Conservation (phyloP, 2,113 vertebrate species). For the Pluvianellus socialis region DNA sequence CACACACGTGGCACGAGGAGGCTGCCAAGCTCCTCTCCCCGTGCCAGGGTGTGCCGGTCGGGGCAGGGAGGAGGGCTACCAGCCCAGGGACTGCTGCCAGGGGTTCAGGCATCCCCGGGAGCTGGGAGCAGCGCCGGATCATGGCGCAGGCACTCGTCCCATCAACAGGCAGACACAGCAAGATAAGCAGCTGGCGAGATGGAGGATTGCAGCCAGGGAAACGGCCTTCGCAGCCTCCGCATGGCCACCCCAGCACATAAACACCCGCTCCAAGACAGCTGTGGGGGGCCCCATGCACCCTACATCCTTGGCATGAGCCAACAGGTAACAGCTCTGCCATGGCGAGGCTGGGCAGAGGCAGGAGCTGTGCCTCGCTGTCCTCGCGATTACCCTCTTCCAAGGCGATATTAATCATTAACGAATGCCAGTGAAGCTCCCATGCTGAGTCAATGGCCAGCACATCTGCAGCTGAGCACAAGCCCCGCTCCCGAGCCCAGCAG, state of each 20-base stretch:
- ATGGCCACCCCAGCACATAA: neutral
- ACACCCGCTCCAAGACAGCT: neutral
- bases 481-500: neutral
- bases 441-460: neutral
- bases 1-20: neutral
- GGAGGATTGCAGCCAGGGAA: neutral
- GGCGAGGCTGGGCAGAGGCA: neutral
- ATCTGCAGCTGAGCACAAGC: rapidly evolving
- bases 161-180: neutral
- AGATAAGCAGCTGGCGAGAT: neutral
- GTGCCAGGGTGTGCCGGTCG: neutral
- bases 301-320: rapidly evolving
- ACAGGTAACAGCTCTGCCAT: rapidly evolving
- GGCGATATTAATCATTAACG: neutral
- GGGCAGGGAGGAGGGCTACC: neutral
- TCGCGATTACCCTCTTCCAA: neutral
- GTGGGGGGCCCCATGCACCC: rapidly evolving
- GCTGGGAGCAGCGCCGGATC: rapidly evolving
- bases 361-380: neutral
- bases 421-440: neutral
- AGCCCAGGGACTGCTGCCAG: neutral
- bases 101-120: neutral
- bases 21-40: neutral
- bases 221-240: neutral
- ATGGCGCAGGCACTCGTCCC: rapidly evolving